A percentile compares a stretch with the other conserved stretches of the same genome.
Evolutionary conservation across 2,113 vertebrate genomes (phyloP).

Genomic region (Nesogale talazaci): DNA sequence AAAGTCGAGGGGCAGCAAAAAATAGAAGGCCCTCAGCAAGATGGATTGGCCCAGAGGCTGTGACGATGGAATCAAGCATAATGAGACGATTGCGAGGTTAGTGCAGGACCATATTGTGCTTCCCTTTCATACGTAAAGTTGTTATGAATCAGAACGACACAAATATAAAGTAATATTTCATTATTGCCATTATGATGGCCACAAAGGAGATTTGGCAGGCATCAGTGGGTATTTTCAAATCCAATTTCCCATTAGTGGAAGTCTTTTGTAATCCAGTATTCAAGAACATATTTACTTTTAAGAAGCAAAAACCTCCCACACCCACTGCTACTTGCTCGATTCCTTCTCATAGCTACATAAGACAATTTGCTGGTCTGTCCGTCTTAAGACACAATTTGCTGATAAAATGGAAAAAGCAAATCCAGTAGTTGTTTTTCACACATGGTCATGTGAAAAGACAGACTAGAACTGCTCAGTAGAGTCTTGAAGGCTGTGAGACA

Average conservation of each 20-base stretch:
- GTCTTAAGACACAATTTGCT: not conserved
- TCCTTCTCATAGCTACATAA: no score
- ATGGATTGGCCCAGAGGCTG: no score
- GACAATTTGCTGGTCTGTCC: no score
- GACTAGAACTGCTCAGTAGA: not conserved
- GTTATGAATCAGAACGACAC: no score
- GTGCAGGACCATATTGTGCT: no score
- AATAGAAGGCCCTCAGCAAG: no score
- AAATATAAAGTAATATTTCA: not conserved
- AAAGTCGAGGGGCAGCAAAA: no score
- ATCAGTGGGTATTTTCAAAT: not conserved
- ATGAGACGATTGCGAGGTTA: no score
- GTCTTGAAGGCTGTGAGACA: not conserved
- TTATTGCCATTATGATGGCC: not conserved
- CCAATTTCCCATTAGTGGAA: not conserved
- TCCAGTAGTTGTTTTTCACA: not conserved
- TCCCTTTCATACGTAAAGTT: no score
- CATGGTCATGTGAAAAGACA: not conserved
- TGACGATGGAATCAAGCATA: no score
- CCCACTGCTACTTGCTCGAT: no score
- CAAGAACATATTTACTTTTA: not conserved
- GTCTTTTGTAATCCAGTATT: slow-evolving; percentile 19
- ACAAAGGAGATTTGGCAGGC: not conserved
- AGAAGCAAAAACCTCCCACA: no score
- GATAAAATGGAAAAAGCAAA: not conserved